These are phyloP conservation scores for Hypolimnas misippus DNA, from an alignment of 2,888 invertebrate genomes.

Conservation along the genomic window DNA sequence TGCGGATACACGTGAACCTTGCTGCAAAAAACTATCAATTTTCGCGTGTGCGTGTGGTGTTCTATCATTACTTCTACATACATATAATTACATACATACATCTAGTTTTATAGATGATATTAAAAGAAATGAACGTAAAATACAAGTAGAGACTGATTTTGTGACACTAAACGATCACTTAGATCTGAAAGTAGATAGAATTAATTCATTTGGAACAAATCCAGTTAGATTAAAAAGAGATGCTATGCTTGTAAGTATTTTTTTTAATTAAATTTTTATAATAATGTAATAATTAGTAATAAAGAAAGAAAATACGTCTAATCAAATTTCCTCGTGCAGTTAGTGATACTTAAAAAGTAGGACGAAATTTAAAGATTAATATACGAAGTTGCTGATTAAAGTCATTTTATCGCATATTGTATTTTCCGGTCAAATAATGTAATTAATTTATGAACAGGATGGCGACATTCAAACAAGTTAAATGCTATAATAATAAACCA, in stretches of 20 bases:
- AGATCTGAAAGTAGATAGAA: constrained; percentile 51
- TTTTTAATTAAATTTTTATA: no score
- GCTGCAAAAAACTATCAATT: constrained; percentile 64
- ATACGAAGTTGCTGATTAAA: no score
- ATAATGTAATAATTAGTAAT: no score
- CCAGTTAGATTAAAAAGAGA: constrained; percentile 64
- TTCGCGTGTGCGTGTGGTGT: constrained; percentile 69
- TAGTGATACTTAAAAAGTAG: no score
- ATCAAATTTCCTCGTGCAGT: no score
- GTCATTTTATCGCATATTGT: no score
- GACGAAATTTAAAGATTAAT: no score
- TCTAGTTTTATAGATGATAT: constrained; percentile 59
- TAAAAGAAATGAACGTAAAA: constrained; percentile 36
- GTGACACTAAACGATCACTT: constrained; percentile 43
- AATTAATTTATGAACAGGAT: no score
- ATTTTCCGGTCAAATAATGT: no score
- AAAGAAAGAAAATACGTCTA: no score
- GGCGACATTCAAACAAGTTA: no score
- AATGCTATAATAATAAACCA: no score
- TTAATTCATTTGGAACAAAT: constrained; percentile 53
- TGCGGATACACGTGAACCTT: constrained; percentile 48
- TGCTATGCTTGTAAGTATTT: constrained; percentile 71
- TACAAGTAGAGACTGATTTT: constrained; percentile 53
- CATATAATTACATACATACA: constrained; percentile 64
- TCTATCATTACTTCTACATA: constrained; percentile 67